phyloP scores from a whole-genome alignment of 2,797 vertebrate species.

The Ctenosaura bakeri region DNA sequence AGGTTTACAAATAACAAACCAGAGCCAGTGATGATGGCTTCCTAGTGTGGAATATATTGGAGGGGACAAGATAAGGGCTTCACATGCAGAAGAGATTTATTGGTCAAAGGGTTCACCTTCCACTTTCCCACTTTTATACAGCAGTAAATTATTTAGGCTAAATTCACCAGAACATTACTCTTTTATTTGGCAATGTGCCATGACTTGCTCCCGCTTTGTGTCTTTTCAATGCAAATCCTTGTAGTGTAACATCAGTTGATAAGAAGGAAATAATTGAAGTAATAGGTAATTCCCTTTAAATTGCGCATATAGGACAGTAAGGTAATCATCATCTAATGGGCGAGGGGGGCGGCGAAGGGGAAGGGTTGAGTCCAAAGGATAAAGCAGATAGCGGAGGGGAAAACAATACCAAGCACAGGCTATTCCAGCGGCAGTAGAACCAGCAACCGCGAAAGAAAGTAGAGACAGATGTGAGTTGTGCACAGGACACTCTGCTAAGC shows the following conservation, averaged over 20 bases:
- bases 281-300: conserved; percentile 85
- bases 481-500: conserved; percentile 23
- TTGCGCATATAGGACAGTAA: conserved; percentile 72
- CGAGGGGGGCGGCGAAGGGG: conserved; percentile 33
- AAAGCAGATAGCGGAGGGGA: conserved; percentile 64
- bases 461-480: conserved; percentile 44
- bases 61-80: conserved; percentile 94
- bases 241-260: conserved; percentile 92
- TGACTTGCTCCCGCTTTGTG: conserved; percentile 90
- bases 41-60: conserved; percentile 89
- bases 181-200: conserved; percentile 90
- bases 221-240: conserved; percentile 90
- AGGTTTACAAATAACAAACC: conserved; percentile 94
- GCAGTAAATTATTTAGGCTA: conserved; percentile 92
- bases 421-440: conserved; percentile 48
- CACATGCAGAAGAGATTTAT: conserved; percentile 91
- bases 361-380: conserved; percentile 56
- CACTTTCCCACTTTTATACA: conserved; percentile 84
- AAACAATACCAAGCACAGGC: conserved; percentile 51
- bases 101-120: conserved; percentile 92
- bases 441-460: neutral
- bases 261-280: conserved; percentile 89
- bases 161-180: conserved; percentile 93
- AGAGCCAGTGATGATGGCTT: conserved; percentile 90
- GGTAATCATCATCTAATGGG: conserved; percentile 71